These are phyloP conservation scores for Anguilla obscura DNA, from an alignment of 2,797 vertebrate species.

Conservation along the genomic window DNA sequence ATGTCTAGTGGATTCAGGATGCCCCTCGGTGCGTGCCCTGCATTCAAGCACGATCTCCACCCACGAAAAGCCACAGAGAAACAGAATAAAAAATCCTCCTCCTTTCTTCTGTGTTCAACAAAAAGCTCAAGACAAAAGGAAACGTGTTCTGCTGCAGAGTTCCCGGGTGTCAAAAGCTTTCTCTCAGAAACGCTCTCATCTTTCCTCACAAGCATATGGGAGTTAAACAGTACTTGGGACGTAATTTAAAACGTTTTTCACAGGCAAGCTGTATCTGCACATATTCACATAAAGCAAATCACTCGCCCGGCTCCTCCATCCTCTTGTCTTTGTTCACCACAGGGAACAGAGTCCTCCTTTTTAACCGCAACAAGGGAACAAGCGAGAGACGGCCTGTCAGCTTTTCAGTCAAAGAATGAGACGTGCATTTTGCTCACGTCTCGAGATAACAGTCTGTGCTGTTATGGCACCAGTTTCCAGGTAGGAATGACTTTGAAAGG, in stretches of 20 bases:
- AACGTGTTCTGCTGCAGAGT: neutral
- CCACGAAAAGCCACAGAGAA: neutral
- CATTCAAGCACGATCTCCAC: neutral
- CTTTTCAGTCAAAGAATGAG: neutral
- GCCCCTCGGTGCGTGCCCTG: neutral
- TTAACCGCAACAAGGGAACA: neutral
- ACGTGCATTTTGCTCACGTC: neutral
- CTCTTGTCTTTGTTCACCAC: neutral
- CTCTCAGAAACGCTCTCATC: neutral
- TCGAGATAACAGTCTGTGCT: neutral
- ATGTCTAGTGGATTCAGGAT: neutral
- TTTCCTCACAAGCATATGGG: neutral
- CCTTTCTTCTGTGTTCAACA: neutral
- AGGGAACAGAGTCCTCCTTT: neutral
- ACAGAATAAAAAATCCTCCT: neutral
- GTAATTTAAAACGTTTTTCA: neutral
- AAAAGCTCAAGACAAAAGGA: neutral
- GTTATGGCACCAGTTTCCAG: neutral
- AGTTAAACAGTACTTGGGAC: neutral
- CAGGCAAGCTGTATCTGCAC: neutral
- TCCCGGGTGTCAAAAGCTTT: neutral
- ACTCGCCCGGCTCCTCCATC: neutral
- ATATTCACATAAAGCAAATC: neutral
- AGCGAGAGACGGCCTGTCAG: neutral
- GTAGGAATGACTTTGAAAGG: neutral